Percentiles rank a stretch among this genome's conserved stretches.
phyloP scores from a whole-genome alignment of 2,113 vertebrate species.

The Miniopterus natalensis region DNA sequence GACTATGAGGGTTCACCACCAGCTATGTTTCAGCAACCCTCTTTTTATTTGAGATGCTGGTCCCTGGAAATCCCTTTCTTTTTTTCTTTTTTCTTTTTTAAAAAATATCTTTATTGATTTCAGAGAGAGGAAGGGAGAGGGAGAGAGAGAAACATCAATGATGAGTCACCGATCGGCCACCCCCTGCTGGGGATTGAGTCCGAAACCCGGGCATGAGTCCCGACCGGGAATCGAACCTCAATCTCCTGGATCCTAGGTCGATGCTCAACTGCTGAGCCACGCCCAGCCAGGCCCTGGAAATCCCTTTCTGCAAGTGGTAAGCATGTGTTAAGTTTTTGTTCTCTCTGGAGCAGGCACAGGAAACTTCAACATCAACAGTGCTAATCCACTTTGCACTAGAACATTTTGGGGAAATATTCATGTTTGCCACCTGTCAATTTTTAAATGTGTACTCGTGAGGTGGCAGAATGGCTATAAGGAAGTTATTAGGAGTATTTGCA shows the following conservation, averaged over 20 bases:
- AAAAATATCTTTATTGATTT: too few species aligned
- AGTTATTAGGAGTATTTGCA: conserved; percentile 69
- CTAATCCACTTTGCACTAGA: conserved; percentile 76
- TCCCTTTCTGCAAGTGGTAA: conserved; percentile 68
- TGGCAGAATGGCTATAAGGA: conserved; percentile 62
- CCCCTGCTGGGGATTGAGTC: too few species aligned
- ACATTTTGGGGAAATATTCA: conserved; percentile 57
- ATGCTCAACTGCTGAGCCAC: too few species aligned
- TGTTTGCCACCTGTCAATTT: conserved; percentile 62
- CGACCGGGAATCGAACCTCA: too few species aligned
- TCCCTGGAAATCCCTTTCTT: conserved; percentile 71
- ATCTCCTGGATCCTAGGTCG: too few species aligned
- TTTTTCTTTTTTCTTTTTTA: too few species aligned
- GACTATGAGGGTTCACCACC: conserved; percentile 14
- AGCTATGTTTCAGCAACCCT: conserved; percentile 60
- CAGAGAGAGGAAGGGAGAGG: too few species aligned
- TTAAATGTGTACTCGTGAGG: conserved; percentile 83
- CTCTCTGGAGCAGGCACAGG: conserved; percentile 63
- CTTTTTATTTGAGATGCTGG: conserved; percentile 63
- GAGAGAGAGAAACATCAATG: too few species aligned
- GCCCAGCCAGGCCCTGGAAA: conserved; percentile 17
- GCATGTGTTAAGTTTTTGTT: not conserved
- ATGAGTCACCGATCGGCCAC: too few species aligned
- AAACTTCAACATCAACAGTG: conserved; percentile 28
- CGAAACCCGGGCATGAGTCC: too few species aligned